Evolutionary conservation across 2,113 vertebrate species (phyloP).

Genomic region (Elephantulus edwardii): DNA sequence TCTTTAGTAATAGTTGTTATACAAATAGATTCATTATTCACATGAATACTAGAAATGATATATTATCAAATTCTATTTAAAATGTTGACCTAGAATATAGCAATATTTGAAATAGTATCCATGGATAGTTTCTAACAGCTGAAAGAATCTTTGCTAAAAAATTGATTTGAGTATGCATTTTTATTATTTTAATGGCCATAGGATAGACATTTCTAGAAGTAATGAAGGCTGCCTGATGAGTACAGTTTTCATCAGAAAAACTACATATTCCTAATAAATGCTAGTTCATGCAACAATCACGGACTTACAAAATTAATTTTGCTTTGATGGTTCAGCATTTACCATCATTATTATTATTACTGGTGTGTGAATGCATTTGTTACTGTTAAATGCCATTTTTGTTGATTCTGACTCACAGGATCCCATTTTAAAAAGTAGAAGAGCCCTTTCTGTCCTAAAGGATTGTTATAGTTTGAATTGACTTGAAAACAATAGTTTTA

Average conservation of each 20-base stretch:
- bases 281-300: background rate
- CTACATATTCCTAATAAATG: background rate
- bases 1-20: background rate
- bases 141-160: background rate
- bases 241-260: background rate
- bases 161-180: background rate
- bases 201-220: background rate
- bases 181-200: constrained; percentile 34
- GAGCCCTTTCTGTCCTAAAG: background rate
- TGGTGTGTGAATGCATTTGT: background rate
- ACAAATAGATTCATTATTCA: constrained; percentile 24
- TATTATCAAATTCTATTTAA: background rate
- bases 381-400: background rate
- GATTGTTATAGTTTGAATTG: background rate
- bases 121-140: constrained; percentile 14
- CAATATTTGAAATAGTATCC: constrained; percentile 9
- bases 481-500: background rate
- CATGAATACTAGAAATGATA: background rate
- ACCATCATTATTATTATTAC: background rate
- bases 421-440: background rate
- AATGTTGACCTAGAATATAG: background rate
- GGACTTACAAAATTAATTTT: background rate
- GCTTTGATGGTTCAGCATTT: background rate
- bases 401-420: background rate
- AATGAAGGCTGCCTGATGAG: background rate